These are phyloP conservation scores for Drosophila kanekoi DNA, from an alignment of 2,888 invertebrate genomes.

Conservation along the genomic window DNA sequence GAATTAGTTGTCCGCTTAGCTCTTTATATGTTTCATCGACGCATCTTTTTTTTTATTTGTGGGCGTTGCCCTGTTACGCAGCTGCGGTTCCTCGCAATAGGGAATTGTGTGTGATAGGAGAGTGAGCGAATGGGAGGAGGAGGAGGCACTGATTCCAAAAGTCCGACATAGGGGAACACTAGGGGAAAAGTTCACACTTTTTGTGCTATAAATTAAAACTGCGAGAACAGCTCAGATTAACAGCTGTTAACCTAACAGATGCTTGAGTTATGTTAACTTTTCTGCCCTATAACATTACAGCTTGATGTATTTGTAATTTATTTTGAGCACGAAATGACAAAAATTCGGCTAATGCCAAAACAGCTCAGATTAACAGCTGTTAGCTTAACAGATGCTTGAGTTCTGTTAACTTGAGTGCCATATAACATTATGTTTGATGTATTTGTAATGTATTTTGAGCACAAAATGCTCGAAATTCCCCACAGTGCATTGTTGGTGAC, in stretches of 20 bases:
- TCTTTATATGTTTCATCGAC: constrained; percentile 26
- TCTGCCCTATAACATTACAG: background rate
- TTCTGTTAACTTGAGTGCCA: background rate
- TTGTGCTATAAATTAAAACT: background rate
- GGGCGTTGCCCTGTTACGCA: constrained; percentile 38
- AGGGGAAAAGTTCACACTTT: background rate
- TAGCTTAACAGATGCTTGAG: background rate
- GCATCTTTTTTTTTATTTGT: constrained; percentile 32
- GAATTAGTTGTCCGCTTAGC: constrained; percentile 22
- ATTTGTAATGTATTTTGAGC: background rate
- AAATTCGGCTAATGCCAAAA: background rate
- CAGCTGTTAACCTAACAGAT: background rate
- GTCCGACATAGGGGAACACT: constrained; percentile 37
- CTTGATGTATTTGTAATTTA: background rate
- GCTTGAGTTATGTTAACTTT: background rate
- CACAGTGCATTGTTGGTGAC: constrained; percentile 24
- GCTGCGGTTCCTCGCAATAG: constrained; percentile 3
- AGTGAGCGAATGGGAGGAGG: no score
- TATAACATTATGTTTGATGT: background rate
- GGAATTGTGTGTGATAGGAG: background rate
- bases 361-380: background rate
- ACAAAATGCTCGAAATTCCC: background rate
- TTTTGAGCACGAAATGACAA: background rate
- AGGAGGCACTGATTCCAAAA: background rate
- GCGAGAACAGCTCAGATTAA: background rate